These are phyloP conservation scores for Petrocephalus zakoni DNA, from an alignment of 2,113 vertebrate genomes.

Conservation along the genomic window DNA sequence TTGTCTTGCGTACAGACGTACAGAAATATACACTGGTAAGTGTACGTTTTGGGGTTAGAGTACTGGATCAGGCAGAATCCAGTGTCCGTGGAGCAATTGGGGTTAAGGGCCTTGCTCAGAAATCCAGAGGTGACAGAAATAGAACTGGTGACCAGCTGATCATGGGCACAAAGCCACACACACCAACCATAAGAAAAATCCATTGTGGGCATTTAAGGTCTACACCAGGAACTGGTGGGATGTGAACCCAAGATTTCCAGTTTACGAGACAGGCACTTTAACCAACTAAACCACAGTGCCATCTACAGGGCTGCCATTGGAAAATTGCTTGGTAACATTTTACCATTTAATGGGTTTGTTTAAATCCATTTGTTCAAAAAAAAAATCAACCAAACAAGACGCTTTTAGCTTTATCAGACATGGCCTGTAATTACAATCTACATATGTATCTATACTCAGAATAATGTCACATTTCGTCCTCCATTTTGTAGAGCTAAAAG, in stretches of 20 bases:
- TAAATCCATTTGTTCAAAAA: not conserved
- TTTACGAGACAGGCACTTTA: not conserved
- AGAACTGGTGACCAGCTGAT: not conserved
- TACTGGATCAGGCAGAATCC: not conserved
- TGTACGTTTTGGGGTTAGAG: not conserved
- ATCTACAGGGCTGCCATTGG: no score
- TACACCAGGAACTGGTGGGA: not conserved
- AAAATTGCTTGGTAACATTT: no score
- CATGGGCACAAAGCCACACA: not conserved
- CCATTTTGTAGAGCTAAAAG: not conserved
- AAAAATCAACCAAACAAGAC: not conserved
- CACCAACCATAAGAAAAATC: not conserved
- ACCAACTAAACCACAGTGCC: not conserved
- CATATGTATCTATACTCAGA: not conserved
- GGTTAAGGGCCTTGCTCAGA: not conserved
- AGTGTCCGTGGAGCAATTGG: not conserved
- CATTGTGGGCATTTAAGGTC: not conserved
- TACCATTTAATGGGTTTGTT: not conserved
- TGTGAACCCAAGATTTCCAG: not conserved
- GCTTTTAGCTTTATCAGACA: not conserved
- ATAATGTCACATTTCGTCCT: no score
- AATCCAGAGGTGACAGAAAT: not conserved
- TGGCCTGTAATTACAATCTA: not conserved
- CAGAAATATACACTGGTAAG: not conserved
- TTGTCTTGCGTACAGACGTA: no score